These are phyloP conservation scores for Tetragonula clypearis DNA, from an alignment of 1,140 invertebrate species.

Conservation along the genomic window DNA sequence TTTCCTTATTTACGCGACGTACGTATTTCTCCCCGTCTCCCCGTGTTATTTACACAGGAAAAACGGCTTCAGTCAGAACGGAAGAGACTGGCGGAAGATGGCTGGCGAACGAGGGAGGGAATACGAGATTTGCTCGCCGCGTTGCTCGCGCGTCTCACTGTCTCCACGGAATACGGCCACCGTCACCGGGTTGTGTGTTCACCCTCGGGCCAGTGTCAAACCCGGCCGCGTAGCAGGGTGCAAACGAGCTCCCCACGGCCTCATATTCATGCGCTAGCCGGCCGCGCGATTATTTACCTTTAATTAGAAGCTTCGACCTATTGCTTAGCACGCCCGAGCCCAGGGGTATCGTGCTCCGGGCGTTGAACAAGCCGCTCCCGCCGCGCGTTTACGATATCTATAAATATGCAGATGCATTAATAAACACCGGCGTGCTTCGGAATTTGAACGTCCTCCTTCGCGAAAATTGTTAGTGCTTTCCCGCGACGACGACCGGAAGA, in stretches of 20 bases:
- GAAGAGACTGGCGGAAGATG: neutral
- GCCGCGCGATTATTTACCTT: slow-evolving; percentile 70
- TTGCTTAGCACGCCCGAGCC: slow-evolving; percentile 52
- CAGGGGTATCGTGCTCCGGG: slow-evolving; percentile 44
- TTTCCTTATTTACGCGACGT: too few species aligned
- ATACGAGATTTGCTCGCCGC: slow-evolving; percentile 40
- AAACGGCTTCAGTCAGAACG: too few species aligned
- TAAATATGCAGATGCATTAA: slow-evolving; percentile 36
- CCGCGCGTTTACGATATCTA: slow-evolving; percentile 20
- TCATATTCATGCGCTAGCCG: slow-evolving; percentile 48
- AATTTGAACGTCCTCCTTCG: neutral
- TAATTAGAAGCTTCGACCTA: slow-evolving; percentile 71
- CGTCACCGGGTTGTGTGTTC: slow-evolving; percentile 31
- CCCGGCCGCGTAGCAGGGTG: slow-evolving; percentile 38
- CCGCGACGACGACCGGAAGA: neutral
- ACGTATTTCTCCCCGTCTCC: too few species aligned
- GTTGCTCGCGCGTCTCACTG: slow-evolving; percentile 2
- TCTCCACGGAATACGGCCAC: slow-evolving; percentile 41
- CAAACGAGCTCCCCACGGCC: slow-evolving; percentile 51
- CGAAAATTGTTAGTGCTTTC: neutral
- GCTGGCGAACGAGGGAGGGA: too few species aligned
- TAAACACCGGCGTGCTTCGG: neutral
- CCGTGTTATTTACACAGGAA: too few species aligned
- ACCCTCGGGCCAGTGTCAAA: slow-evolving; percentile 27
- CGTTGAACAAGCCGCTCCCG: slow-evolving; percentile 26